A percentile compares a stretch with the other conserved stretches of the same genome.
phyloP scores from a whole-genome alignment of 2,888 invertebrate species.

The Gymnoscelis rufifasciata region DNA sequence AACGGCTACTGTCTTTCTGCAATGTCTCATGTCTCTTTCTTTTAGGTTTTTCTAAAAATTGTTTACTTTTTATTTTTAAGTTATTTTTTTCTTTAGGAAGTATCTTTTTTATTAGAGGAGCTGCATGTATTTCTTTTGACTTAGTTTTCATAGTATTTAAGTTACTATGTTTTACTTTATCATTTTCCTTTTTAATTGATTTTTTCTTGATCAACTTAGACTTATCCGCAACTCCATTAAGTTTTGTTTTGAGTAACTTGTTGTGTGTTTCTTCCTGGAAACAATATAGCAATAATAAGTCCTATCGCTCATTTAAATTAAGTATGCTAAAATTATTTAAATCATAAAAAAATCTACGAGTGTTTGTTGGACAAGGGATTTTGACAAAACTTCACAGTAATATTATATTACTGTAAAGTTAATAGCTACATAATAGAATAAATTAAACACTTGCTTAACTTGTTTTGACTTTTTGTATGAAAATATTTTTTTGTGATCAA shows the following conservation, averaged over 20 bases:
- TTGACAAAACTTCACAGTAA: no score
- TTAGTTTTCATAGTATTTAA: neutral
- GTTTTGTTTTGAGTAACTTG: neutral
- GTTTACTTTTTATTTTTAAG: slow-evolving; percentile 1
- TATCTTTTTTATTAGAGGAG: slow-evolving; percentile 3
- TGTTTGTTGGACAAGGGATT: no score
- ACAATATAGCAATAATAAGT: neutral
- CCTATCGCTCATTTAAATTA: no score
- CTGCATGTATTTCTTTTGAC: slow-evolving; percentile 5
- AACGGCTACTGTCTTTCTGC: slow-evolving; percentile 17
- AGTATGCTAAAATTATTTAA: no score
- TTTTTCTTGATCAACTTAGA: slow-evolving; percentile 10
- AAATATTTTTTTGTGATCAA: no score
- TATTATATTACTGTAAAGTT: no score
- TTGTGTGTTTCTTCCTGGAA: neutral
- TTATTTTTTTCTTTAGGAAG: neutral
- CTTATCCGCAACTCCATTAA: slow-evolving; percentile 6
- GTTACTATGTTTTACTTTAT: slow-evolving; percentile 7
- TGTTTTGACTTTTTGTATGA: no score
- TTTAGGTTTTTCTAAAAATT: slow-evolving; percentile 6
- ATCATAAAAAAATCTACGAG: no score
- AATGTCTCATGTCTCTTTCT: slow-evolving; percentile 13
- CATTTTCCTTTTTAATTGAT: neutral
- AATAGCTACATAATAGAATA: no score
- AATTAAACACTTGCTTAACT: no score